Evolutionary conservation across 2,797 vertebrate species (phyloP).

Genomic region (Okamejei kenojei): DNA sequence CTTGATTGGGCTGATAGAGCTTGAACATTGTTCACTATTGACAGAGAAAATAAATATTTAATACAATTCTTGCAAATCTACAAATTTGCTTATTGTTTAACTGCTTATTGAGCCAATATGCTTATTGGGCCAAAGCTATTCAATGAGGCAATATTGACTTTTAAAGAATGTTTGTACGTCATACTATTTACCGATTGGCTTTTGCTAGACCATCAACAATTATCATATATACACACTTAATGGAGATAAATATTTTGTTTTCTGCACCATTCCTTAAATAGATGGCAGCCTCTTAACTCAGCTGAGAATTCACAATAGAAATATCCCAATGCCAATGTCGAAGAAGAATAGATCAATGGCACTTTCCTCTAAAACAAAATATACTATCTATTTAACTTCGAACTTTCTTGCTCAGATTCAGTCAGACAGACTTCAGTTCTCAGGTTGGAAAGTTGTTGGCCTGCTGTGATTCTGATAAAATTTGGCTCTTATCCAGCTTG

Average conservation of each 20-base stretch:
- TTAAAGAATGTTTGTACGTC: background rate
- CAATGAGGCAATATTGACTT: background rate
- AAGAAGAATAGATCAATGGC: no score
- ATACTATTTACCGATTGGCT: background rate
- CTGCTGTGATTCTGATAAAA: background rate
- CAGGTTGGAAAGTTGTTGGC: background rate
- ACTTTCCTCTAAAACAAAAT: no score
- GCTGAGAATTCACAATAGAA: no score
- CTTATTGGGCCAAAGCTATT: background rate
- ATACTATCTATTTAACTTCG: no score
- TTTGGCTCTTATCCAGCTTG: background rate
- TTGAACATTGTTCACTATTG: background rate
- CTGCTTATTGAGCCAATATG: background rate
- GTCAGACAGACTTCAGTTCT: background rate
- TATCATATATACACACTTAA: background rate
- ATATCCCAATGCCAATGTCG: no score
- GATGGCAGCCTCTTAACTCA: no score
- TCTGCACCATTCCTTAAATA: background rate
- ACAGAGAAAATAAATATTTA: slow-evolving; percentile 20
- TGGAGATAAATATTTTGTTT: background rate
- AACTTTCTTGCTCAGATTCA: background rate
- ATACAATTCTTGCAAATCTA: background rate
- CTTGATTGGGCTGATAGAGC: background rate
- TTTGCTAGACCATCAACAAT: background rate
- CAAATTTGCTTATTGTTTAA: background rate